A percentile compares a stretch with the other conserved stretches of the same genome.
phyloP scores from a whole-genome alignment of 1,140 invertebrate species.

The Trialeurodes vaporariorum region DNA sequence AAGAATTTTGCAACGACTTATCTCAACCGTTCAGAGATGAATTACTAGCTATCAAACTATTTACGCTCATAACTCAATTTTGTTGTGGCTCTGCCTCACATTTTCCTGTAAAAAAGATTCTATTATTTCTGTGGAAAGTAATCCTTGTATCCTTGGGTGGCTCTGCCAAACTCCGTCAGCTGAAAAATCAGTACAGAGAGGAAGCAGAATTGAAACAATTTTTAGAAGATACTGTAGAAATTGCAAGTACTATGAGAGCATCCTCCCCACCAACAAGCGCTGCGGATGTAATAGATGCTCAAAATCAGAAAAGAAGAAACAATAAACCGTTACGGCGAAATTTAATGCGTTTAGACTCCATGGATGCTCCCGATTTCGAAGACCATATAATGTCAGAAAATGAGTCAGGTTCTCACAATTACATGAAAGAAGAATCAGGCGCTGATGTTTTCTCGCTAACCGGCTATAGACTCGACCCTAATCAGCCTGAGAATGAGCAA shows the following conservation, averaged over 20 bases:
- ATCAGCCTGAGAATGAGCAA: constrained; percentile 32
- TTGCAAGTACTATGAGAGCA: constrained; percentile 83
- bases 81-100: constrained; percentile 88
- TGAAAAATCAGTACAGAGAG: constrained; percentile 58
- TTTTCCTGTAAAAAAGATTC: constrained; percentile 96
- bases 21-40: constrained; percentile 47
- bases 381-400: background rate
- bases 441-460: background rate
- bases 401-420: background rate
- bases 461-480: constrained; percentile 37
- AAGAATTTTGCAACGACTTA: constrained; percentile 14
- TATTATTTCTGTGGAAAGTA: constrained; percentile 92
- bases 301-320: constrained; percentile 54
- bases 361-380: constrained; percentile 7
- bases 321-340: constrained; percentile 44
- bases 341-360: constrained; percentile 4
- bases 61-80: constrained; percentile 86
- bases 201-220: constrained; percentile 57
- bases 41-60: constrained; percentile 71
- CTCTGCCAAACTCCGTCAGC: constrained; percentile 59
- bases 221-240: constrained; percentile 86
- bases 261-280: constrained; percentile 90
- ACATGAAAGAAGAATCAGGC: background rate
- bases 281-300: constrained; percentile 78
- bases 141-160: constrained; percentile 83